Conservation (phyloP, 1,140 invertebrate species). For the Temnothorax curvispinosus region DNA sequence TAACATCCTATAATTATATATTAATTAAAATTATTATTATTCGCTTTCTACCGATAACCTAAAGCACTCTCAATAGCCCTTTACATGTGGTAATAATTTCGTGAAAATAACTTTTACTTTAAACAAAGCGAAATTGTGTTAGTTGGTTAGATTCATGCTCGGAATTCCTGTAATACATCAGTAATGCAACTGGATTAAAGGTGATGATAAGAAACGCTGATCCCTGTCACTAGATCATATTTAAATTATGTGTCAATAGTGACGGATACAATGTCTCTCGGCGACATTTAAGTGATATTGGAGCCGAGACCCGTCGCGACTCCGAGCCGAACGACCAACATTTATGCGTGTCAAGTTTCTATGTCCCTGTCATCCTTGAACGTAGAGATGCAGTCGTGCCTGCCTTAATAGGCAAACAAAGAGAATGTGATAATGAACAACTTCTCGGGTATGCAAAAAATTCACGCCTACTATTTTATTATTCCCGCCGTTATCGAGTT, state of each 20-base stretch:
- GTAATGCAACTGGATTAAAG: not conserved
- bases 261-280: not conserved
- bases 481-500: not conserved
- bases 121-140: not conserved
- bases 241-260: not conserved
- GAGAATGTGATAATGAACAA: conserved; percentile 68
- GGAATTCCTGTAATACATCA: not conserved
- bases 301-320: not conserved
- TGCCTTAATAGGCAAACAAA: conserved; percentile 64
- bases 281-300: conserved; percentile 6
- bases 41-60: not conserved
- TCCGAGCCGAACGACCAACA: conserved; percentile 55
- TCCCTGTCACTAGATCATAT: not conserved
- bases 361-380: conserved; percentile 74
- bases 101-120: not conserved
- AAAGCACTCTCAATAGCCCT: not conserved
- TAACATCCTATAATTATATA: not conserved
- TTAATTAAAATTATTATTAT: conserved; percentile 21
- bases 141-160: not conserved
- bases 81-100: not conserved
- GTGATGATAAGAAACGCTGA: not conserved
- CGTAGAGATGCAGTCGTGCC: conserved; percentile 61
- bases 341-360: conserved; percentile 58
- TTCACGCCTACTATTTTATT: conserved; percentile 67
- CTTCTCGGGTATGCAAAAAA: conserved; percentile 65